These are phyloP conservation scores for Reticulitermes lucifugus DNA, from an alignment of 2,888 invertebrate genomes.

Conservation along the genomic window DNA sequence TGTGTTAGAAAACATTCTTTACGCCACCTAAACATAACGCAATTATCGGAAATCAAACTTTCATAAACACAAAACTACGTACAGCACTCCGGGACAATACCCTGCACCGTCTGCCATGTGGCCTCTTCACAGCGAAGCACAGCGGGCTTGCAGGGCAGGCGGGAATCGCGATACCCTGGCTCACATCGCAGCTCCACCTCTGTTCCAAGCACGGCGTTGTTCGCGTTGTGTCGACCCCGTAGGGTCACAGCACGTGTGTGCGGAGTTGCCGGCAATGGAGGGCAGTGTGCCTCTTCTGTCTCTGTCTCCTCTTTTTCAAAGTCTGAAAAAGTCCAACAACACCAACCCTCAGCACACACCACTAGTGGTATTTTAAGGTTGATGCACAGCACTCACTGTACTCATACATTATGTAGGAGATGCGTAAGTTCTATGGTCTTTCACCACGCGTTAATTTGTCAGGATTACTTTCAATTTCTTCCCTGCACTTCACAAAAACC, in stretches of 20 bases:
- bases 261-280: slow-evolving; percentile 33
- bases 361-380: no score
- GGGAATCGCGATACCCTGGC: slow-evolving; percentile 59
- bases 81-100: slow-evolving; percentile 62
- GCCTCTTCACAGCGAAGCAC: slow-evolving; percentile 61
- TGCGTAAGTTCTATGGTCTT: no score
- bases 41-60: no score
- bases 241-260: slow-evolving; percentile 47
- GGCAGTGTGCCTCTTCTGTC: slow-evolving; percentile 27
- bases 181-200: slow-evolving; percentile 60
- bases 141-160: slow-evolving; percentile 59
- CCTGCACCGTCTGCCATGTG: slow-evolving; percentile 62
- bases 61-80: slow-evolving; percentile 50
- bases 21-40: no score
- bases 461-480: no score
- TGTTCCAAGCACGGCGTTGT: slow-evolving; percentile 56
- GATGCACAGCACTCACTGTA: no score
- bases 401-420: no score
- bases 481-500: no score
- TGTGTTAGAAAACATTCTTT: no score
- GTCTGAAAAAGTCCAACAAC: slow-evolving; percentile 17
- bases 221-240: slow-evolving; percentile 52
- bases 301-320: slow-evolving; percentile 6
- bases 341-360: no score
- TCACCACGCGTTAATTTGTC: no score